Percentiles rank a stretch among this genome's conserved stretches.
phyloP scores from a whole-genome alignment of 2,113 vertebrate genomes.

The Bothrops jararaca region DNA sequence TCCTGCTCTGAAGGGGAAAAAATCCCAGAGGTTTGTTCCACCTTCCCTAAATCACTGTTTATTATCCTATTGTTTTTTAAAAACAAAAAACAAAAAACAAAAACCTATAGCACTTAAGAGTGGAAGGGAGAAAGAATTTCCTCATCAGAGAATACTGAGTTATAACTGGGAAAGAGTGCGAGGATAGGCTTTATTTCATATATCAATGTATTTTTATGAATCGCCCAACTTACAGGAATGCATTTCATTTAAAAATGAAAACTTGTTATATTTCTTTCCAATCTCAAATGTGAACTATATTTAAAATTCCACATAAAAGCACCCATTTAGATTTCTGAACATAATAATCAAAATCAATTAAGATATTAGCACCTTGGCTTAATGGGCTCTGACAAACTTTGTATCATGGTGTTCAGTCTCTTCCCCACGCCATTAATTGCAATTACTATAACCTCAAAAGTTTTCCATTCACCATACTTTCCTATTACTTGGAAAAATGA shows the following conservation, averaged over 20 bases:
- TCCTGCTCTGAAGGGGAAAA: background rate
- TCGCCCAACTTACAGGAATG: background rate
- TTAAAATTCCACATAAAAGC: background rate
- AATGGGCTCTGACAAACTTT: background rate
- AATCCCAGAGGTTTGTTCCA: background rate
- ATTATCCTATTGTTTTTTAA: background rate
- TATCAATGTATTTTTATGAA: background rate
- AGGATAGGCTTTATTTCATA: background rate
- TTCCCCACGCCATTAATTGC: background rate
- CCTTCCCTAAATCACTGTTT: background rate
- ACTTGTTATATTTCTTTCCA: background rate
- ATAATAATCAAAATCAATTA: background rate
- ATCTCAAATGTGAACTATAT: background rate
- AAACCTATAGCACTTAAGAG: background rate
- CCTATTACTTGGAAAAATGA: background rate
- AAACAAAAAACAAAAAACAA: background rate
- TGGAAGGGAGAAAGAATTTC: background rate
- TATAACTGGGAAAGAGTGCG: background rate
- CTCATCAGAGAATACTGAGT: background rate
- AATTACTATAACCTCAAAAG: background rate
- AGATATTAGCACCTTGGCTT: background rate
- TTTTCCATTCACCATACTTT: background rate
- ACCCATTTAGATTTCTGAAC: background rate
- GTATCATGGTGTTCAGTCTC: too few species aligned
- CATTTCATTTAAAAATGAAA: background rate